Base-by-base conservation (phyloP, 2,113 vertebrate genomes). In the Ictalurus furcatus region DNA sequence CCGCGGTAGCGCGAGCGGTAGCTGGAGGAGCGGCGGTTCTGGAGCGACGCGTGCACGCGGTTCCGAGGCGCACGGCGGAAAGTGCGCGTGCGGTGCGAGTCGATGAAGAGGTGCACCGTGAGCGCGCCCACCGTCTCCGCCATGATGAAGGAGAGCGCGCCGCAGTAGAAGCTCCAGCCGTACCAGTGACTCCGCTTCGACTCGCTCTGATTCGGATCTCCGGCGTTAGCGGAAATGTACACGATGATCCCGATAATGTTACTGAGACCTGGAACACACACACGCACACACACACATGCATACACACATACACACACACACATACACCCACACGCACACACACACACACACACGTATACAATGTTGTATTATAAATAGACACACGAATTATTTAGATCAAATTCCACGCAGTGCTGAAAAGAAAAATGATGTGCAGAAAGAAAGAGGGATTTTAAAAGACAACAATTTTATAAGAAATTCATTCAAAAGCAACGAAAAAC, bases 181-280 rank as follows among this genome's bases (percentile, higher is more conserved):
- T 99, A 99, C 13, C 98, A 97, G 95, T 99, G 99, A 94, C 98
- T 99, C 92, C 99, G 99, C 94, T 99, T 99, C 92, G 97, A 97
- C 94, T 99, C 98, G 1, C 97, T 98, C 93, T 99, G 98, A 48
- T 97, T 97, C 0, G 98, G 98, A 93, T 99, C 98, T 52, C 97
- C 98, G 0, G 98, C 97, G 28, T 98, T 99, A 86, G 98, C 98
- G 0, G 98, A 99, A 95, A 99, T 99, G 96, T 99, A 99, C 63
- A 99, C 98, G 4, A 99, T 99, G 90, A 99, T 99, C 91, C 98
- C 98, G 0, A 99, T 98, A 88, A 99, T 99, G 97, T 99, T 99
- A 92, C 98, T 99, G 88, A 99, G 95, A 86, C 98, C 98, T 99
- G 67, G 56, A 44, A 11, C 23, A 91, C 54, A 91, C 76, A 87